Base-by-base conservation (phyloP, 2,113 vertebrate species). In the Apus apus region DNA sequence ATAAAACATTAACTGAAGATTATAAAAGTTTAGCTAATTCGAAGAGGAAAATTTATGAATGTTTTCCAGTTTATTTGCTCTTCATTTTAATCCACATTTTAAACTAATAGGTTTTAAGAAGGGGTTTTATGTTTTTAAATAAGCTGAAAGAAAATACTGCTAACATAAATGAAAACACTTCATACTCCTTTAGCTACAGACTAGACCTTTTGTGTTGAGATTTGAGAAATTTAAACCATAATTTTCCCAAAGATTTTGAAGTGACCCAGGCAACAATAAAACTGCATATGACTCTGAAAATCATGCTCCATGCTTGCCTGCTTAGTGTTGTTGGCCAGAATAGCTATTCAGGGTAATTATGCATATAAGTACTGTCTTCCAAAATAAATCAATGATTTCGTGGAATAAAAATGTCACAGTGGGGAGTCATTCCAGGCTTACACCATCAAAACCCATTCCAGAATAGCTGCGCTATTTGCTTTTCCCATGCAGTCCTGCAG, bases 321-420 rank as follows among this genome's bases (percentile, higher is more conserved):
- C 40, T 53, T 66, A 43, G 84, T 4, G 1, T 8, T 21, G 29
- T 62, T 83, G 72, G 87, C 75, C 75, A 86, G 67, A 93, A 70
- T 71, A 92, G 67, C 75, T 90, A 11, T 89, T 87, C 40, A 56
- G 67, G 51, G 51, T 87, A 91, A 90, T 76, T 80, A 58, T 62
- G 58, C 53, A 9, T 89, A 57, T 48, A 58, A 62, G 51, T 73
- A 36, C 87, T 91, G 71, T 91, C 85, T 91, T 96, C 91, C 91
- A 91, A 96, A 95, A 90, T 77, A 96, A 93, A 96, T 86, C 90
- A 53, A 7, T 88, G 82, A 91, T 96, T 94, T 96, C 94, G 64
- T 82, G 57, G 66, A 87, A 81, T 87, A 92, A 94, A 94, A 94
- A 92, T 87, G 74, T 93, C 56, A 34, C 87, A 67, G 64, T 25